These are phyloP conservation scores for Oegoconia quadripuncta DNA, from an alignment of 2,888 invertebrate genomes.

Conservation along the genomic window DNA sequence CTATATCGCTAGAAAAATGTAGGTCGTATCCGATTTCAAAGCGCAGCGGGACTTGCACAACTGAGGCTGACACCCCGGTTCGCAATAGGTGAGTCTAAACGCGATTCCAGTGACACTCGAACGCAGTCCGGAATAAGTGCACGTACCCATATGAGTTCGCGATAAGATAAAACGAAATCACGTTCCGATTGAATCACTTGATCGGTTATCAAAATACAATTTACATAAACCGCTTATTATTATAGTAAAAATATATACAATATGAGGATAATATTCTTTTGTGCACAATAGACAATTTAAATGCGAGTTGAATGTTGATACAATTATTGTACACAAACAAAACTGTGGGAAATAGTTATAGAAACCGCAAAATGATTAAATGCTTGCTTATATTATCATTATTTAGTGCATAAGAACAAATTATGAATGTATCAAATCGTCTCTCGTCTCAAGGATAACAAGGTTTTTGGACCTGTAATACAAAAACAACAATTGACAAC, in stretches of 20 bases:
- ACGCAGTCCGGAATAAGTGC: background rate
- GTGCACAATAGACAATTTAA: background rate
- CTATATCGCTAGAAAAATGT: slow-evolving; percentile 64
- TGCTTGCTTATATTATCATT: too few relatives aligned
- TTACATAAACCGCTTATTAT: background rate
- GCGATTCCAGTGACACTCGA: slow-evolving; percentile 20
- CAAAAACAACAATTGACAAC: background rate
- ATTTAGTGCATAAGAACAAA: too few relatives aligned
- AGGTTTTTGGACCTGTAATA: too few relatives aligned
- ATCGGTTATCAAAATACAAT: background rate
- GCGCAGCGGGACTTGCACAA: slow-evolving; percentile 56
- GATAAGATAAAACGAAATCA: slow-evolving; percentile 22
- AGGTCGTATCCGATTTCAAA: slow-evolving; percentile 65
- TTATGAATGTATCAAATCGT: too few relatives aligned
- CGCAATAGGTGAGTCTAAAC: background rate
- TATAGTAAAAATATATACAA: background rate
- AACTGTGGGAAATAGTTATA: too few relatives aligned
- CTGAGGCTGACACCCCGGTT: slow-evolving; percentile 23
- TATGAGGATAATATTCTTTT: background rate
- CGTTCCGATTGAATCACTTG: slow-evolving; percentile 19
- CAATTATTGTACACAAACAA: too few relatives aligned
- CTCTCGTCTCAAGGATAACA: too few relatives aligned
- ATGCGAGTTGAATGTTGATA: background rate
- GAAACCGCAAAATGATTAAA: too few relatives aligned
- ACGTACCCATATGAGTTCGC: too few relatives aligned